Percentiles rank a stretch among this genome's conserved stretches.
phyloP scores from a whole-genome alignment of 2,797 vertebrate species.

The Tachyglossus aculeatus region DNA sequence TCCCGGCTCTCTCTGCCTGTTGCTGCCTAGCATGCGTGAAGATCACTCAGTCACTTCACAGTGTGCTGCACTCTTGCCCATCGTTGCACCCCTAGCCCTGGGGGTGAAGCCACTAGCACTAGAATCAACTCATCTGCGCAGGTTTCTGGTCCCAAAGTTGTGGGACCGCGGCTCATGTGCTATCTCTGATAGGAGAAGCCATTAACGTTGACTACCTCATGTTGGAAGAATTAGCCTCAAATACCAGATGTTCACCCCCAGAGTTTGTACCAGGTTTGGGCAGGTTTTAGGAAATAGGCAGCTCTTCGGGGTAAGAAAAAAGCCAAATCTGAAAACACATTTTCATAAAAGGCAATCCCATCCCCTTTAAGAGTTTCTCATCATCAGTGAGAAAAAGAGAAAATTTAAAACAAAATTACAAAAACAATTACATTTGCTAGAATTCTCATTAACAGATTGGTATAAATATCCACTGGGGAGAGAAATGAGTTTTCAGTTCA shows the following conservation, averaged over 20 bases:
- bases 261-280: neutral
- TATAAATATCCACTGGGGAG: neutral
- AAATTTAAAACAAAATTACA: constrained; percentile 7
- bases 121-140: constrained; percentile 12
- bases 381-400: neutral
- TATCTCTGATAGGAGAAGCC: no score
- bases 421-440: neutral
- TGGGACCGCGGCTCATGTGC: no score
- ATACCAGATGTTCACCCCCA: constrained; percentile 31
- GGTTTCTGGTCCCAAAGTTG: no score
- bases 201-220: neutral
- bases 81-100: no score
- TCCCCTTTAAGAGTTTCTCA: neutral
- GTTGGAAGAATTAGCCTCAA: neutral
- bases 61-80: no score
- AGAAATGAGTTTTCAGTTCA: neutral
- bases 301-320: constrained; percentile 1
- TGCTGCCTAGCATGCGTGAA: no score
- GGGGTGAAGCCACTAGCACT: no score
- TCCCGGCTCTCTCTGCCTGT: no score
- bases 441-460: constrained; percentile 6
- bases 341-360: neutral
- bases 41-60: no score
- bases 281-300: neutral
- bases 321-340: neutral